Base-by-base conservation (phyloP, 1,140 invertebrate genomes). In the Drosophila nigrodunni region DNA sequence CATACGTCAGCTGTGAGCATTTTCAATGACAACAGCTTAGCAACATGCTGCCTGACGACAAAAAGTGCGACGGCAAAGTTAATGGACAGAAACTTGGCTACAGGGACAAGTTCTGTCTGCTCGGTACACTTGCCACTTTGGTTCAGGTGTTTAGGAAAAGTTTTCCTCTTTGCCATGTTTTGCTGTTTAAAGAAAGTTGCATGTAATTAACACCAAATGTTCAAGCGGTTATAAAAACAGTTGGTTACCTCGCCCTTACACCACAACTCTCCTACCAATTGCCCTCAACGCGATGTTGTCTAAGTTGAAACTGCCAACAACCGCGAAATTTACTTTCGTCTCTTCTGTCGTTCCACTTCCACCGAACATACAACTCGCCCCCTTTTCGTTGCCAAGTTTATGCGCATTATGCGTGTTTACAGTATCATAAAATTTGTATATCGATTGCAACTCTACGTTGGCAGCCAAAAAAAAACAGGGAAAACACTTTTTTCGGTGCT, bases 11-110 rank as follows among this genome's bases (percentile, higher is more conserved):
- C 85, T 89, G 85, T 69, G 66, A 81, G 72, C 73, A 90, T 85
- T 89, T 89, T 90, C 81, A 88, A 88, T 89, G 83, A 83, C 83
- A 89, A 89, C 80, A 88, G 82, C 80, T 87, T 82, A 88, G 66
- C 69, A 88, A 79, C 79, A 88, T 82, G 68, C 83, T 80, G 82
- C 77, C 73, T 77, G 67, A 78, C 67, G 52, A 57, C 66, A 49
- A 49, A 44, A 58, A 30, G 25, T 30, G 82, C 57, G 66, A 68
- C 44, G 60, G 30, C 70, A 89, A 83, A 88, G 80, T 88, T 88
- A 88, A 88, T 83, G 85, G 83, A 70, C 83, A 87, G 83, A 78
- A 88, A 78, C 52, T 59, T 21, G n/a, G 55, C 37, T 39, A 13
- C 6, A 37, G 60, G 60, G 8, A 39, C 47, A 64, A 64, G 47